Conservation (phyloP, 2,797 vertebrate genomes). For the Hapalemur alaotrensis region DNA sequence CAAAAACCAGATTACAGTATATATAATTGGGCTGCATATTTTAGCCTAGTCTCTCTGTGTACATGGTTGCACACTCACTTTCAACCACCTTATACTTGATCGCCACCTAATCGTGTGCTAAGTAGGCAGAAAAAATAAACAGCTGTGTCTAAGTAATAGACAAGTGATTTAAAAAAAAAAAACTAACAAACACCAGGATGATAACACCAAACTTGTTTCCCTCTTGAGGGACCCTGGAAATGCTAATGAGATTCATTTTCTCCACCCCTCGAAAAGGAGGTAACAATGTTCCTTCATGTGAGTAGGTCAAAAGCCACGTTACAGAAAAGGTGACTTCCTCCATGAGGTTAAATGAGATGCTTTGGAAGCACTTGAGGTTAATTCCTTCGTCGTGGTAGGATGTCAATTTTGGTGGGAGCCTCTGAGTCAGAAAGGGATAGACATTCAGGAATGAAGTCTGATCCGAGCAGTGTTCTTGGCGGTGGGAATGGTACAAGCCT, state of each 20-base stretch:
- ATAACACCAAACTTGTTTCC: constrained; percentile 30
- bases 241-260: background rate
- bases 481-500: background rate
- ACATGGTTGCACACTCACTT: background rate
- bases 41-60: background rate
- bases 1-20: constrained; percentile 23
- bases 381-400: background rate
- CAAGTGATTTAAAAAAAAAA: background rate
- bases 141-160: constrained; percentile 31
- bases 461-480: background rate
- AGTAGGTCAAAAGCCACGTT: background rate
- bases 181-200: constrained; percentile 41
- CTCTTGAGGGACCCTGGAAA: background rate
- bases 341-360: background rate
- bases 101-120: background rate
- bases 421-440: background rate
- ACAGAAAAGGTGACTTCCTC: background rate
- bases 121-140: background rate
- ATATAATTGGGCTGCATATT: background rate
- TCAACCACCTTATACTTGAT: background rate
- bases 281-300: background rate
- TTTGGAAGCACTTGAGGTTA: background rate
- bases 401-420: background rate
- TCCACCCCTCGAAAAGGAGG: background rate
- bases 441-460: accelerated